Base-by-base conservation (phyloP, 2,113 vertebrate genomes). In the Puma concolor region DNA sequence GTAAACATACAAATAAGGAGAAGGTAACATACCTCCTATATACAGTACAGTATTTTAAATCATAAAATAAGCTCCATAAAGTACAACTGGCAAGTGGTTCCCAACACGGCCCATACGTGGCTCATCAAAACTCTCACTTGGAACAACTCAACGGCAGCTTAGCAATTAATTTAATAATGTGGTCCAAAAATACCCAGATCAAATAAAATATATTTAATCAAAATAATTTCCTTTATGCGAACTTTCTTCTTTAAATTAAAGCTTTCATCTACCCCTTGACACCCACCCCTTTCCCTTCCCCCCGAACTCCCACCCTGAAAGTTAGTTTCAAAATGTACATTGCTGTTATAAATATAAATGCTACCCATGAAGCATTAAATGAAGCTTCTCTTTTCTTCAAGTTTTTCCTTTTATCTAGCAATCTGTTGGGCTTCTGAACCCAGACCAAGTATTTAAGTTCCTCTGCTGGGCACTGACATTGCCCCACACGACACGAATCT, bases 1-100 rank as follows among this genome's bases (percentile, higher is more conserved):
- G 99, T 99, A 99, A 99, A 99, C 99, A 99, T 99, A 99, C 99
- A 99, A 99, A 99, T 98, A 99, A 99, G 98, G 98, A 98, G 99
- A 99, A 99, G 99, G 99, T 98, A 99, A 98, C 98, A 99, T 98
- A 99, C 98, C 99, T 99, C 98, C 99, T 98, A 98, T 99, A 98
- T 99, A 99, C 99, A 99, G 99, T 99, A 99, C 99, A 99, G 99
- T 99, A 99, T 99, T 98, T 99, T 98, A 99, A 99, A 99, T 99
- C 99, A 99, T 99, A 99, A 99, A 99, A 98, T 98, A 98, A 99
- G 98, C 98, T 98, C 98, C 98, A 98, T 98, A 98, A 98, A 99
- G 99, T 98, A 99, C 98, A 99, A 98, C 98, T 98, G 98, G 98
- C 98, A 98, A 98, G 98, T 99, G 99, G 98, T 97, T 99, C 98